phyloP scores from a whole-genome alignment of 2,888 invertebrate species.

The Ceramica pisi region DNA sequence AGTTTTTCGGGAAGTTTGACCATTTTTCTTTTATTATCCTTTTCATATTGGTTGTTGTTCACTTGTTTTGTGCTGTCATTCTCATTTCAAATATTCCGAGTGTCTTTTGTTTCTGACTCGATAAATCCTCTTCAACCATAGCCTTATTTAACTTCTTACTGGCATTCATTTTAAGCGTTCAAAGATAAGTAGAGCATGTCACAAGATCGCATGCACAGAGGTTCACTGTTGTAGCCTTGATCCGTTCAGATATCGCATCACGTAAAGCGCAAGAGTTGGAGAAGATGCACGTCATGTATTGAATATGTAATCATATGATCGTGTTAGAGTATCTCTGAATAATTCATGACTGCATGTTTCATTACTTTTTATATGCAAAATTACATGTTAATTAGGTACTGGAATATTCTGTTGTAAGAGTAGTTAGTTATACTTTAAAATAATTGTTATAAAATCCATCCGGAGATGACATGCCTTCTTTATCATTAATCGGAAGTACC shows the following conservation, averaged over 20 bases:
- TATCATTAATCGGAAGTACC: not conserved
- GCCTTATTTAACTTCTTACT: conserved; percentile 4
- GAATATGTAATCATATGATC: conserved; percentile 26
- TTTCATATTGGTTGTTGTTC: not conserved
- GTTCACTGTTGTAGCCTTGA: conserved; percentile 34
- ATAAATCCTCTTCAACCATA: not conserved
- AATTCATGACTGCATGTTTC: conserved; percentile 19
- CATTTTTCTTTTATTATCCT: not conserved
- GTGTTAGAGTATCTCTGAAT: conserved; percentile 11
- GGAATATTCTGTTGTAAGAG: too few species aligned
- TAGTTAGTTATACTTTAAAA: too few species aligned
- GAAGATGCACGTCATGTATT: conserved; percentile 14
- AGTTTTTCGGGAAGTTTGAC: not conserved
- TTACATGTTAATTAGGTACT: not conserved
- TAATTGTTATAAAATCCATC: too few species aligned
- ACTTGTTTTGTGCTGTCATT: not conserved
- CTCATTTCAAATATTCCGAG: not conserved
- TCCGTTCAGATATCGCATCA: conserved; percentile 15
- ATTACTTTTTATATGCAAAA: not conserved
- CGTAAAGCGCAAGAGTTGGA: conserved; percentile 10
- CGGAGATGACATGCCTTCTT: not conserved
- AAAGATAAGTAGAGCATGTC: conserved; percentile 11
- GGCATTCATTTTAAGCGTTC: not conserved
- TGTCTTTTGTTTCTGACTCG: conserved; percentile 7
- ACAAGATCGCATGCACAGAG: conserved; percentile 5